Conservation (phyloP, 2,113 vertebrate species). For the Oncorhynchus masou region DNA sequence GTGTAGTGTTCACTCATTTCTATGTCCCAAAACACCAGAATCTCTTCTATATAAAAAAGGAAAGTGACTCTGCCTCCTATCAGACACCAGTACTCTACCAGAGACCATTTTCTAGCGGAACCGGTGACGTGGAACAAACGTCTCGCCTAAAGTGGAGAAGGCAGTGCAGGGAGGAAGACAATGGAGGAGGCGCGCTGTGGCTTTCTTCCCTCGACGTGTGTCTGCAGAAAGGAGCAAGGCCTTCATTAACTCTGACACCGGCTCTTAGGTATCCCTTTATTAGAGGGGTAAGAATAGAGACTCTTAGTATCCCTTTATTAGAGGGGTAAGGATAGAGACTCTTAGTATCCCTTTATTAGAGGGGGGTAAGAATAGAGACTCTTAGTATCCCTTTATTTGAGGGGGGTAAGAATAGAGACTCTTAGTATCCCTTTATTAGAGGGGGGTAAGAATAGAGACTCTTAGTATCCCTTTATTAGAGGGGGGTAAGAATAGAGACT, state of each 20-base stretch:
- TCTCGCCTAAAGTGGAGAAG: neutral
- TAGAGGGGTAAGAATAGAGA: slow-evolving; percentile 4
- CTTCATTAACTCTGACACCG: slow-evolving; percentile 17
- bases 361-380: too few species aligned
- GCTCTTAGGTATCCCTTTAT: slow-evolving; percentile 11
- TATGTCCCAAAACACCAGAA: neutral
- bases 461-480: slow-evolving; percentile 11
- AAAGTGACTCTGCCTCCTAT: too few species aligned
- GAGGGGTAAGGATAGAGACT: slow-evolving; percentile 1
- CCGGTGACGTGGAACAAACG: neutral
- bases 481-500: too few species aligned
- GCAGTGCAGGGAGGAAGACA: neutral
- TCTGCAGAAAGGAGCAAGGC: slow-evolving; percentile 6
- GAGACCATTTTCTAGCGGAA: neutral
- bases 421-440: slow-evolving; percentile 10
- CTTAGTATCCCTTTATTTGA: slow-evolving; percentile 16
- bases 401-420: slow-evolving; percentile 1
- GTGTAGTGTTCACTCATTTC: neutral
- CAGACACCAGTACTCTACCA: neutral
- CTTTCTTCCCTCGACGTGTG: neutral
- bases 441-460: slow-evolving; percentile 6
- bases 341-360: slow-evolving; percentile 11
- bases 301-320: slow-evolving; percentile 13
- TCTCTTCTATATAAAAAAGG: too few species aligned
- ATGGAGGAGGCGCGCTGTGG: neutral